phyloP scores from a whole-genome alignment of 2,113 vertebrate genomes.

The Muntiacus muntjak region DNA sequence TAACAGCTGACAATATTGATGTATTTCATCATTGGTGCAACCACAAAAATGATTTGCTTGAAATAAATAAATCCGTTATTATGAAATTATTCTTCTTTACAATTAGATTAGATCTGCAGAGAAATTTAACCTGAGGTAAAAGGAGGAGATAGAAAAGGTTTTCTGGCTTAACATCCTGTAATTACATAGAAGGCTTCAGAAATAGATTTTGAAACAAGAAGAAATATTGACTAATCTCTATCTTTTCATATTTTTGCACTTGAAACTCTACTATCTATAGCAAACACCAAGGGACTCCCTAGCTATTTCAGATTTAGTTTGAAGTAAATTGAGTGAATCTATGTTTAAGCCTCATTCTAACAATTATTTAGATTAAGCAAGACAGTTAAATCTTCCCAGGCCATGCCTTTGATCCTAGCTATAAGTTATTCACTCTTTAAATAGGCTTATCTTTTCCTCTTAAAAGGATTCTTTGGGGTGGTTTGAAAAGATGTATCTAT shows the following conservation, averaged over 20 bases:
- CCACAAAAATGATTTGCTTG: background rate
- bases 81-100: background rate
- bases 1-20: background rate
- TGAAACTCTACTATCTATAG: background rate
- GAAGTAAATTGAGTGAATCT: background rate
- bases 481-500: background rate
- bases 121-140: background rate
- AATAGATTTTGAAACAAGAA: background rate
- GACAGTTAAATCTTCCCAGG: background rate
- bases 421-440: background rate
- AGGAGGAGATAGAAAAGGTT: background rate
- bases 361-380: background rate
- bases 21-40: background rate
- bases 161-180: background rate
- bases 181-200: background rate
- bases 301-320: background rate
- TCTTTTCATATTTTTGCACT: background rate
- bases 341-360: background rate
- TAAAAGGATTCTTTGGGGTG: background rate
- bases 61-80: background rate
- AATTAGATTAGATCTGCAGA: background rate
- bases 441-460: background rate
- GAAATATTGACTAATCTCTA: background rate
- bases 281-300: background rate
- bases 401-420: background rate